A percentile compares a stretch with the other conserved stretches of the same genome.
phyloP scores from a whole-genome alignment of 2,888 invertebrate genomes.

The Tipula helvola region DNA sequence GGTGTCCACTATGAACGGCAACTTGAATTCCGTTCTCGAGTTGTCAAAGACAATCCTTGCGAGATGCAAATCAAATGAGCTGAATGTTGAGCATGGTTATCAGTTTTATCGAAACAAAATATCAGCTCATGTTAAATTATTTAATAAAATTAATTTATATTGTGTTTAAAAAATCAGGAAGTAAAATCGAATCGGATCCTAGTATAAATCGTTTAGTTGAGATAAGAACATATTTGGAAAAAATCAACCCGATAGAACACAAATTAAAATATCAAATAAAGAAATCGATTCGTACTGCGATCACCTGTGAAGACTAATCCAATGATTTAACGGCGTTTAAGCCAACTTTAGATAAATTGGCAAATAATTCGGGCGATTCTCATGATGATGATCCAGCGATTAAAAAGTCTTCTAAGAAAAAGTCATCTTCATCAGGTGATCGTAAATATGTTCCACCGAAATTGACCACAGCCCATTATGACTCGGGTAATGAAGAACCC shows the following conservation, averaged over 20 bases:
- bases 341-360: slow-evolving; percentile 28
- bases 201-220: slow-evolving; percentile 78
- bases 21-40: slow-evolving; percentile 68
- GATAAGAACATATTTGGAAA: slow-evolving; percentile 81
- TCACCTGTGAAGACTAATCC: slow-evolving; percentile 48
- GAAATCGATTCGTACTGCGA: slow-evolving; percentile 81
- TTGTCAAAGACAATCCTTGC: slow-evolving; percentile 70
- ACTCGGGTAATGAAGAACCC: slow-evolving; percentile 59
- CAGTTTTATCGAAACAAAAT: slow-evolving; percentile 90
- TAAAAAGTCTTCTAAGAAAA: slow-evolving; percentile 32
- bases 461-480: slow-evolving; percentile 83
- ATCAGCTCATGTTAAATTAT: slow-evolving; percentile 87
- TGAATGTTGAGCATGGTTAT: slow-evolving; percentile 81
- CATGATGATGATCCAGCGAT: slow-evolving; percentile 28
- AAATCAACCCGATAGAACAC: slow-evolving; percentile 89
- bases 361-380: slow-evolving; percentile 39
- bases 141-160: slow-evolving; percentile 79
- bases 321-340: slow-evolving; percentile 62
- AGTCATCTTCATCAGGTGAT: slow-evolving; percentile 35
- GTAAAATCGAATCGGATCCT: slow-evolving; percentile 73
- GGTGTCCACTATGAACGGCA: slow-evolving; percentile 64
- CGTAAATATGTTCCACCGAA: slow-evolving; percentile 87
- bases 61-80: slow-evolving; percentile 65
- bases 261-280: slow-evolving; percentile 96
- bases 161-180: slow-evolving; percentile 67